Base-by-base conservation (phyloP, 2,888 invertebrate genomes). In the Yponomeuta plumbellus region DNA sequence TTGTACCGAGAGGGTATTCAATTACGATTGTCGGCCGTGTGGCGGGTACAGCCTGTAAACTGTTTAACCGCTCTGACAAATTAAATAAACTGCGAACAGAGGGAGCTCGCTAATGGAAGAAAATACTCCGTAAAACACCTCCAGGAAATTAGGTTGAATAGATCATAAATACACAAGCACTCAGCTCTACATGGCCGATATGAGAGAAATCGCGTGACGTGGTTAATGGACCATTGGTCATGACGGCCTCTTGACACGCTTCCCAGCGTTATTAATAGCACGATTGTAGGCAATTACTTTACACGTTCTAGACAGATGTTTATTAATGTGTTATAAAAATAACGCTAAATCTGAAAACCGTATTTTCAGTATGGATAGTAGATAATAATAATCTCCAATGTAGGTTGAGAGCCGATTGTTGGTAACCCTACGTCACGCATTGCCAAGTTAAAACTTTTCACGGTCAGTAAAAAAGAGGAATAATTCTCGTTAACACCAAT, bases 241-340 rank as follows among this genome's bases (percentile, higher is more conserved):
- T 68, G 79, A 76, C 80, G 73, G 71, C 71, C 80, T 73, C 83
- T 84, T 84, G 83, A 85, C 83, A 85, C 76, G 72, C 73, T 83
- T 82, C 74, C 80, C 44, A 78, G 83, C 81, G 83, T 85, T 75
- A 80, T 79, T 76, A 83, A 79, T 81, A 76, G 79, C 76, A 79
- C 76, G 72, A 80, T 80, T 79, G 78, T 76, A 75, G 76, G 80
- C 80, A 81, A 80, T 79, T 23, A 80, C 8, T 34, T 34, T 34
- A 34, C 8, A 6, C 34, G 8, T 5, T 10, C 17, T 52, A 4
- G 3, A 17, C 17, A 52, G 44, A 52, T 52, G 44, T 52, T 52
- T 52, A 17, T 52, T 52, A 44, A 13, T 13, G 44, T 34, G 34
- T 34, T 34, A 34, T 8, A 34, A 6, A 34, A 34, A 34, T 34